Evolutionary conservation across 2,113 vertebrate species (phyloP).

Genomic region (Phyllostomus hastatus): DNA sequence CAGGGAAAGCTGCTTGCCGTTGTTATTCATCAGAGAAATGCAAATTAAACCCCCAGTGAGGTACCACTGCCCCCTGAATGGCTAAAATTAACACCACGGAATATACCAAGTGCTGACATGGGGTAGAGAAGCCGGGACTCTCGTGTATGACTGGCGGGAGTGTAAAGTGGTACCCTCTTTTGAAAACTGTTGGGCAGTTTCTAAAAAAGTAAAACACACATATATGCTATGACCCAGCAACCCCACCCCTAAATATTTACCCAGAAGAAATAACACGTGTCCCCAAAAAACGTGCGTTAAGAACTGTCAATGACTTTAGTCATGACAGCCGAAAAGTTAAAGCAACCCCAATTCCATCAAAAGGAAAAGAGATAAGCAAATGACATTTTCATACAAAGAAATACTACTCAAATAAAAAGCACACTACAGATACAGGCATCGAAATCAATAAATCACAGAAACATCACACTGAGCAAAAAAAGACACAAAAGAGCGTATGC

Average conservation of each 20-base stretch:
- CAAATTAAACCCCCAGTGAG: not conserved
- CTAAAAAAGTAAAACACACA: not conserved
- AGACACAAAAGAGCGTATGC: not conserved
- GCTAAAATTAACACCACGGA: not conserved
- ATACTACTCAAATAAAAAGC: not conserved
- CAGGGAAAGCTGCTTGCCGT: not conserved
- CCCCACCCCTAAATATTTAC: not conserved
- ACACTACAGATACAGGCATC: not conserved
- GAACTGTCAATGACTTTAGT: not conserved
- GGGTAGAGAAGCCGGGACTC: not conserved
- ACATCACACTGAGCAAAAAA: not conserved
- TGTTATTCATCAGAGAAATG: not conserved
- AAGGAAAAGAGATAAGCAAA: not conserved
- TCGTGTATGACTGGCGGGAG: not conserved
- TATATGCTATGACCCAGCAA: not conserved
- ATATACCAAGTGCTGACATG: not conserved
- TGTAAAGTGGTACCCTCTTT: not conserved
- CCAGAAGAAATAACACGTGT: not conserved
- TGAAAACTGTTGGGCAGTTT: not conserved
- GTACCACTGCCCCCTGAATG: not conserved
- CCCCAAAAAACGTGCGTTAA: not conserved
- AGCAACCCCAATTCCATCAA: not conserved
- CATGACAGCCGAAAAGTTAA: not conserved
- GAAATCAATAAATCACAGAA: not conserved
- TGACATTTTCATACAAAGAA: not conserved